Evolutionary conservation across 2,888 invertebrate species (phyloP), one percentile per base, ranked within the genome.

Genomic region (Leptarthrus brevirostris): DNA sequence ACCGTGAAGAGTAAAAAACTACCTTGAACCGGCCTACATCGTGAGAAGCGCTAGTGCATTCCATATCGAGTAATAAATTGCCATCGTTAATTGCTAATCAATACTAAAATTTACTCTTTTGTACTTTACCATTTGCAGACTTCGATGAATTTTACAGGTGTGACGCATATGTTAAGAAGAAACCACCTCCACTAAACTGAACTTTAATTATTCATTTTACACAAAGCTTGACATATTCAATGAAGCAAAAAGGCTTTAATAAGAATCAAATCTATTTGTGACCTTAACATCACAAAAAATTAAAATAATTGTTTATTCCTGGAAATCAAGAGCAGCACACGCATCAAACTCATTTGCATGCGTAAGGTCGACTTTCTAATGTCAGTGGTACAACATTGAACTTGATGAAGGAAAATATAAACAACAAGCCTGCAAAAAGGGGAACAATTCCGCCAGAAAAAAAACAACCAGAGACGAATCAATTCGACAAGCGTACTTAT

Each of bases 1-100:
- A n/a, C 36, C 40, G 58, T 58, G 58, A 58, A 36, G 58, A 58
- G 34, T 36, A 58, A 58, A 20, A 58, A n/a, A 58, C 58, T 58
- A 58, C 58, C 58, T 58, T 58, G 58, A 58, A 58, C 58, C 36
- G 40, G 8, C n/a, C 12, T 12, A 40, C 1, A 2, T 12, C 40
- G n/a, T n/a, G 40, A 40, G 3, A 40, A 40, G n/a, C 40, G 40
- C 0, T 40, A 12, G 12, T 40, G 12, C 12, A 40, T 12, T 40
- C 12, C n/a, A 8, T 40, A 40, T 40, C 12, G 40, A n/a, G 12
- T 40, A 40, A 40, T 40, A 40, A n/a, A 40, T 40, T 40, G 0
- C 6, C n/a, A 12, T 40, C 40, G 0, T 3, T 40, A 40, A 40
- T 40, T 40, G n/a, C 3, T n/a, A 6, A n/a, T 3, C n/a, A 12